Evolutionary conservation across 2,888 invertebrate genomes (phyloP).

Genomic region (Allacma fusca): DNA sequence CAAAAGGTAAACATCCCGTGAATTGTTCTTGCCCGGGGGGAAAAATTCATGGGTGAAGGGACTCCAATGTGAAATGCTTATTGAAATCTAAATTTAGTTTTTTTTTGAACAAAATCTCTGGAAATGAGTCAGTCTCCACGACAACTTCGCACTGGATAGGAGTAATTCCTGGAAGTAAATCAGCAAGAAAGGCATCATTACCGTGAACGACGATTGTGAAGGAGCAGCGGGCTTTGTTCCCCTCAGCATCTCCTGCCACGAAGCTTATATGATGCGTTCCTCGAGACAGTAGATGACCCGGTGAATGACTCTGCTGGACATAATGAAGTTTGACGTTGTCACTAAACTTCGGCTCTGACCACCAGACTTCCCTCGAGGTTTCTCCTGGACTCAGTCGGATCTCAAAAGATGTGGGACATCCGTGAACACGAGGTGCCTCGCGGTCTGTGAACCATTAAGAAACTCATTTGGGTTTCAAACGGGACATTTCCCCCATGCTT

Average conservation of each 20-base stretch:
- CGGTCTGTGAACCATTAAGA: slow-evolving; percentile 64
- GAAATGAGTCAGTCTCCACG: no score
- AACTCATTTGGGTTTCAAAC: background rate
- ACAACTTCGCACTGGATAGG: background rate
- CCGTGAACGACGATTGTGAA: slow-evolving; percentile 68
- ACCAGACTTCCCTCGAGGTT: slow-evolving; percentile 69
- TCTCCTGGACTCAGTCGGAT: slow-evolving; percentile 69
- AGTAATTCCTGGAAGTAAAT: background rate
- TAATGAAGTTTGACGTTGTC: slow-evolving; percentile 70
- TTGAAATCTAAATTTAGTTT: no score
- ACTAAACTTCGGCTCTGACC: slow-evolving; percentile 73
- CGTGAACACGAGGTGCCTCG: slow-evolving; percentile 69
- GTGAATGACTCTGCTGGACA: slow-evolving; percentile 65
- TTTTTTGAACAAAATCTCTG: no score
- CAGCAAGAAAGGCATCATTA: background rate
- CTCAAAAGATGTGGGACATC: slow-evolving; percentile 73
- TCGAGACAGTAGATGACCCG: slow-evolving; percentile 70
- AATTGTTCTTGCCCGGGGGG: no score
- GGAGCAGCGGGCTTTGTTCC: slow-evolving; percentile 72
- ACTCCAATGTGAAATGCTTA: no score
- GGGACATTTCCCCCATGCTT: background rate
- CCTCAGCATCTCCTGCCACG: slow-evolving; percentile 72
- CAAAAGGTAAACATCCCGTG: no score
- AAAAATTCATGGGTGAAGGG: no score
- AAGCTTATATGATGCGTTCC: slow-evolving; percentile 73